These are phyloP conservation scores for Omphaloscelis lunosa DNA, from an alignment of 2,888 invertebrate species.

Conservation along the genomic window DNA sequence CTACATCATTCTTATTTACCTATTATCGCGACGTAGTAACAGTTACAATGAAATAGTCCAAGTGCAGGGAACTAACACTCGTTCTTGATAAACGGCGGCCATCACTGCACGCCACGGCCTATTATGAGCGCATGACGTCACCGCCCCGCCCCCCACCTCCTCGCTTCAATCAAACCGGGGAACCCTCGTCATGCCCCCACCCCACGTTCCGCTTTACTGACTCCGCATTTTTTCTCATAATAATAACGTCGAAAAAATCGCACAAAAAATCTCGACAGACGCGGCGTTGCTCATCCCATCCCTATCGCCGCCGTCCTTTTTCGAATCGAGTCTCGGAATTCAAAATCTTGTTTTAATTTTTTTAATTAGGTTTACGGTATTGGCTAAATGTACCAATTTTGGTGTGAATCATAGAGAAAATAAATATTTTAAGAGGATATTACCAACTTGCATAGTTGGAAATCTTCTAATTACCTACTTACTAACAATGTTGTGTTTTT, in stretches of 20 bases:
- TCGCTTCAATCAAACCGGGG: slow-evolving; percentile 89
- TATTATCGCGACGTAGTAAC: slow-evolving; percentile 58
- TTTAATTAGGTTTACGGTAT: slow-evolving; percentile 25
- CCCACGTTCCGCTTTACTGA: slow-evolving; percentile 90
- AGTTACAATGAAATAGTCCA: slow-evolving; percentile 74
- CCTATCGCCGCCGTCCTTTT: slow-evolving; percentile 84
- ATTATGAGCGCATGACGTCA: slow-evolving; percentile 91
- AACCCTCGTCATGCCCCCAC: slow-evolving; percentile 90
- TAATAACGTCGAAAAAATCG: slow-evolving; percentile 90
- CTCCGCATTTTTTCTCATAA: slow-evolving; percentile 90
- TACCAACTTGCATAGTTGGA: not conserved
- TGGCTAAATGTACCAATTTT: not conserved
- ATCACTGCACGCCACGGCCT: slow-evolving; percentile 90
- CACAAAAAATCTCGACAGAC: slow-evolving; percentile 90
- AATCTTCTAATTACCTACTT: not conserved
- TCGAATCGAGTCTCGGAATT: slow-evolving; percentile 78
- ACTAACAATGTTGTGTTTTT: no score
- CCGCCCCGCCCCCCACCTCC: slow-evolving; percentile 90
- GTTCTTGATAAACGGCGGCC: slow-evolving; percentile 89
- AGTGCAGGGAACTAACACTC: slow-evolving; percentile 85
- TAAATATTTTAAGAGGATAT: not conserved
- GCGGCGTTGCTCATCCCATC: slow-evolving; percentile 84
- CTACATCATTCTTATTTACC: slow-evolving; percentile 29
- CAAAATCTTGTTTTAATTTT: slow-evolving; percentile 66
- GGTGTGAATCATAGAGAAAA: not conserved